These are phyloP conservation scores for Trididemnum nubilum DNA, from an alignment of 23 tunicate genomes.

Conservation along the genomic window DNA sequence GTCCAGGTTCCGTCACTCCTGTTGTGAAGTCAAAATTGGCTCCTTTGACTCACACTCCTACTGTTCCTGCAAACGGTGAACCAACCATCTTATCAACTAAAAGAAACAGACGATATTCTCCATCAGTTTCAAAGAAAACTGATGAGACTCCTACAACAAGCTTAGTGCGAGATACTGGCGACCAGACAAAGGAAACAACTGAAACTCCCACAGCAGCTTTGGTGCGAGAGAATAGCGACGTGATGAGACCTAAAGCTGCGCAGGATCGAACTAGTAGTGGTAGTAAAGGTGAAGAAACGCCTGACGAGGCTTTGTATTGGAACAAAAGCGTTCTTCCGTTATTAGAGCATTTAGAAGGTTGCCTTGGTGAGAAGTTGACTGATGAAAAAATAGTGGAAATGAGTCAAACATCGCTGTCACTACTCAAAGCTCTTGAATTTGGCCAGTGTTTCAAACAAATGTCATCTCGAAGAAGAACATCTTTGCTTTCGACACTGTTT, in stretches of 20 bases:
- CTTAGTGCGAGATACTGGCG: background rate
- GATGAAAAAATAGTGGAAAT: background rate
- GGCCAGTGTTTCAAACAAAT: constrained; percentile 54
- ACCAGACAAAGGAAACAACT: background rate
- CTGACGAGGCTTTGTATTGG: constrained; percentile 86
- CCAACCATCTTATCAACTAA: constrained; percentile 1
- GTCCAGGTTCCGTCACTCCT: constrained; percentile 50
- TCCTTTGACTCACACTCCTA: constrained; percentile 40
- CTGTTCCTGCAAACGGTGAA: constrained; percentile 8
- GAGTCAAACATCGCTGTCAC: constrained; percentile 26
- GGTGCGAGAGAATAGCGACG: background rate
- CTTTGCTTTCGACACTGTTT: constrained; percentile 62
- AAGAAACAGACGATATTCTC: background rate
- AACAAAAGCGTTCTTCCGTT: constrained; percentile 65
- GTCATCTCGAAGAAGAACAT: constrained; percentile 66
- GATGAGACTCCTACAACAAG: background rate
- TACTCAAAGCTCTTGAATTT: constrained; percentile 27
- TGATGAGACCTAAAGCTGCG: background rate
- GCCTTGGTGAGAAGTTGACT: background rate
- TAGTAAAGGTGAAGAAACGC: constrained; percentile 43
- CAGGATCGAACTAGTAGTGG: constrained; percentile 13
- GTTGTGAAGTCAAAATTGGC: constrained; percentile 47
- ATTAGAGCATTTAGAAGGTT: constrained; percentile 62
- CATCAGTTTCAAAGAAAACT: background rate
- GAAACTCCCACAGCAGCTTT: background rate